These are phyloP conservation scores for Drosophila parthenogenetica DNA, from an alignment of 2,888 invertebrate genomes.

Conservation along the genomic window DNA sequence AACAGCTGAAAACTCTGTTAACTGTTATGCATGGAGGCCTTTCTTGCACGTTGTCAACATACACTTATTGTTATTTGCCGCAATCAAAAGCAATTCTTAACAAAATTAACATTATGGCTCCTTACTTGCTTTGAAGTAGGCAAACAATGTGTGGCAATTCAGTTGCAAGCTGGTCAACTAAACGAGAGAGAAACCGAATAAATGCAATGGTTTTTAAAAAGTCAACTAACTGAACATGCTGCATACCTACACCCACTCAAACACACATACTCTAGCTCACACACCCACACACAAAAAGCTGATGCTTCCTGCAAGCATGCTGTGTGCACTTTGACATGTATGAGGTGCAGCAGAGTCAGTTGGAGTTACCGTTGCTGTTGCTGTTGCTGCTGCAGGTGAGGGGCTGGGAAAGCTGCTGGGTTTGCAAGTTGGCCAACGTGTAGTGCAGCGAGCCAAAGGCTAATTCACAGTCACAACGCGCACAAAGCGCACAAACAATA, in stretches of 20 bases:
- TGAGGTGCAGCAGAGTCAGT: not conserved
- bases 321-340: slow-evolving; percentile 42
- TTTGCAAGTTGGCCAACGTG: slow-evolving; percentile 13
- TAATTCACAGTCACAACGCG: slow-evolving; percentile 70
- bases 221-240: slow-evolving; percentile 51
- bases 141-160: slow-evolving; percentile 49
- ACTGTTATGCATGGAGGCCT: no score
- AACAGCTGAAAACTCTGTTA: no score
- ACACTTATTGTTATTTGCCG: no score
- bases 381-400: not conserved
- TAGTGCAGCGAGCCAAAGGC: slow-evolving; percentile 52
- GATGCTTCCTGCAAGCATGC: slow-evolving; percentile 40
- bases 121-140: slow-evolving; percentile 41
- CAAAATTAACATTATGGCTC: slow-evolving; percentile 1
- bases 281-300: slow-evolving; percentile 24
- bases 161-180: slow-evolving; percentile 44
- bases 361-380: no score
- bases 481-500: slow-evolving; percentile 49
- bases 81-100: no score
- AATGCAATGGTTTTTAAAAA: slow-evolving; percentile 53
- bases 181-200: slow-evolving; percentile 50
- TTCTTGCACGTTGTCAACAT: no score
- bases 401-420: not conserved
- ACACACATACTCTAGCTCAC: slow-evolving; percentile 1
- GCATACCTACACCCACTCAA: slow-evolving; percentile 11